These are phyloP conservation scores for Lasiommata megera DNA, from an alignment of 2,888 invertebrate genomes.

Conservation along the genomic window DNA sequence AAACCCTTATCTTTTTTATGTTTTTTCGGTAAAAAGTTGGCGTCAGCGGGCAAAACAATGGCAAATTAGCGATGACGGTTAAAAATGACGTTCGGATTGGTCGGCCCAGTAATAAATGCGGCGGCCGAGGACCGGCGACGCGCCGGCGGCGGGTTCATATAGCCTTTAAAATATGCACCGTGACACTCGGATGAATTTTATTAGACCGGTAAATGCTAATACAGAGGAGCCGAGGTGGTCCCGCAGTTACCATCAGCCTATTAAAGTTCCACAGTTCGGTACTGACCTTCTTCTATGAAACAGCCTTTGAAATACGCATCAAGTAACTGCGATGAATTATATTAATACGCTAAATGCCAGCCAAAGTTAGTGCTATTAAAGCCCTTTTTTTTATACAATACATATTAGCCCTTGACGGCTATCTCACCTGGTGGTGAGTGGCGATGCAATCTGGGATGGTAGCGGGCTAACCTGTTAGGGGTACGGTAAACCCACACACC, in stretches of 20 bases:
- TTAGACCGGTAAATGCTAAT: slow-evolving; percentile 17
- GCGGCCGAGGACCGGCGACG: slow-evolving; percentile 46
- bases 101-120: slow-evolving; percentile 40
- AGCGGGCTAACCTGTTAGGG: no score
- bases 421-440: no score
- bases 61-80: slow-evolving; percentile 79
- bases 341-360: not conserved
- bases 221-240: not conserved
- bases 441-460: no score
- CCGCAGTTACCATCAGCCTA: no score
- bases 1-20: slow-evolving; percentile 75
- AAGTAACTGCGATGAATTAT: no score
- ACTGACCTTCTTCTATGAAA: no score
- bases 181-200: slow-evolving; percentile 31
- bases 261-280: no score
- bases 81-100: slow-evolving; percentile 71
- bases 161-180: slow-evolving; percentile 38
- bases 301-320: no score
- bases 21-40: slow-evolving; percentile 74
- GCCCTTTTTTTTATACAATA: no score
- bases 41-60: slow-evolving; percentile 76
- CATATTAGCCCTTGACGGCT: no score
- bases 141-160: slow-evolving; percentile 53
- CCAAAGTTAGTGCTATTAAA: not conserved
- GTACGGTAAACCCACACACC: no score